Conservation (phyloP, 2,888 invertebrate genomes). For the Calameuta pallipes region DNA sequence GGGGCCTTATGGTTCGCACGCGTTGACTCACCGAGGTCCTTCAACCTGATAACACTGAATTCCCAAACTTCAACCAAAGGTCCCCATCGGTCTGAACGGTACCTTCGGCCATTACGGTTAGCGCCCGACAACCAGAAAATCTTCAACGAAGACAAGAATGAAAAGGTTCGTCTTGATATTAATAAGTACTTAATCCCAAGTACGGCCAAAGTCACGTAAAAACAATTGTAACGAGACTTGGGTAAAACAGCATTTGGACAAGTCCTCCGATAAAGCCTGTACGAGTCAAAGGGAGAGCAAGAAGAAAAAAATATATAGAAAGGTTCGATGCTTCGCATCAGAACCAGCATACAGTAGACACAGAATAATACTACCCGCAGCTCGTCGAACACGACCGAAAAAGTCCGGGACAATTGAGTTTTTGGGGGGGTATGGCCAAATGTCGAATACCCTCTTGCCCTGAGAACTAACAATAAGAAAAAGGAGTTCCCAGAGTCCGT, state of each 20-base stretch:
- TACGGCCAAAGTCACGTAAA: background rate
- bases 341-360: background rate
- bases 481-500: background rate
- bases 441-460: background rate
- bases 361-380: background rate
- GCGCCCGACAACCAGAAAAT: background rate
- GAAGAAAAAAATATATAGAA: background rate
- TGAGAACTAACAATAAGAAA: background rate
- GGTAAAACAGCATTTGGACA: background rate
- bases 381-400: background rate
- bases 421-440: background rate
- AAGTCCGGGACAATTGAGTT: background rate
- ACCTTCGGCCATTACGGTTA: background rate
- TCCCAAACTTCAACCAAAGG: background rate
- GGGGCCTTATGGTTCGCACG: background rate
- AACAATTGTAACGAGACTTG: background rate
- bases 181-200: background rate
- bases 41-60: background rate
- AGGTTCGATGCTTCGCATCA: background rate
- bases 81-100: background rate
- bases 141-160: background rate
- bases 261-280: background rate
- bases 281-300: background rate
- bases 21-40: background rate
- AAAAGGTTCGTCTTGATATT: background rate